These are phyloP conservation scores for Ptyas mucosa DNA, from an alignment of 2,113 vertebrate species.

Conservation along the genomic window DNA sequence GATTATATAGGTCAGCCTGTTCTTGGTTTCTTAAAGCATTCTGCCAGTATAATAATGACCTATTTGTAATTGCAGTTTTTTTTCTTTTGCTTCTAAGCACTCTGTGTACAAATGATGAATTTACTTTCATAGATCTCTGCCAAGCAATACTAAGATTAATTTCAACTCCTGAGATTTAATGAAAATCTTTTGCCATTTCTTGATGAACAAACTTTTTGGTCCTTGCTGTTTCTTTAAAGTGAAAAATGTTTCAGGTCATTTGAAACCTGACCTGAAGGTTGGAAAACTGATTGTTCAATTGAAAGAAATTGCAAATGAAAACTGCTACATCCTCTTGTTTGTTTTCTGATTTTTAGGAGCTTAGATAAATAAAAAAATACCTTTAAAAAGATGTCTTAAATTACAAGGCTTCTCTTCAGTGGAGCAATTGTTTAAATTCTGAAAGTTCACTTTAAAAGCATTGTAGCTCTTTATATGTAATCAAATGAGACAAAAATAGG, in stretches of 20 bases:
- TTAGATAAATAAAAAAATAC: neutral
- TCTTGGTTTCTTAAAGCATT: neutral
- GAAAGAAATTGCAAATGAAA: neutral
- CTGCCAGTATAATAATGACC: neutral
- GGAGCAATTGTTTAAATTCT: neutral
- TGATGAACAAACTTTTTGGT: slow-evolving; percentile 6
- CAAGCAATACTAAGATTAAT: neutral
- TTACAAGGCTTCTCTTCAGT: neutral
- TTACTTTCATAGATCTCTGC: neutral
- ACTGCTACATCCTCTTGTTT: neutral
- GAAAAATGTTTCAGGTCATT: neutral
- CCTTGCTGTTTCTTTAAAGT: neutral
- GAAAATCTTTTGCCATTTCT: neutral
- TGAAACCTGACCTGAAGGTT: too few relatives aligned
- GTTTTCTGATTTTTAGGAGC: neutral
- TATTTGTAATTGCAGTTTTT: neutral
- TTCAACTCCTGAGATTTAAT: neutral
- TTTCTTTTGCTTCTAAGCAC: neutral
- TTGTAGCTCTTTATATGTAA: neutral
- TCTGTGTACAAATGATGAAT: neutral
- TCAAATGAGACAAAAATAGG: neutral
- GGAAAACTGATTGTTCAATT: neutral
- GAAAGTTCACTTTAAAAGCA: neutral
- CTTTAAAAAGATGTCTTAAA: neutral
- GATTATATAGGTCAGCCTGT: neutral